Evolutionary conservation across 2,113 vertebrate species (phyloP), one percentile per base, ranked within the genome.

Genomic region (Gasterosteus aculeatus): DNA sequence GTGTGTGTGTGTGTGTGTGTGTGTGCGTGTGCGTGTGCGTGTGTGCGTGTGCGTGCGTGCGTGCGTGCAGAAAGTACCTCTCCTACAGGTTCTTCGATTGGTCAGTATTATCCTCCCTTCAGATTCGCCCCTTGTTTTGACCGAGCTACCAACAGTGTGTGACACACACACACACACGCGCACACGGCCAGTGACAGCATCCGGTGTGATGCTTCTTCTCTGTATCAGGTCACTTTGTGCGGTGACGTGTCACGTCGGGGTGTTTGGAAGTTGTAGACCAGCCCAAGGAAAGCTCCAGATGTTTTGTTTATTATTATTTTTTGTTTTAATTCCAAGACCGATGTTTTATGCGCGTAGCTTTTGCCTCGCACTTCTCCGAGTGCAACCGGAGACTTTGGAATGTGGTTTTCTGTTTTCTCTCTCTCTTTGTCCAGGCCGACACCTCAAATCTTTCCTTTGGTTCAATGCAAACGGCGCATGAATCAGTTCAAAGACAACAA

Each of bases 21-120:
- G n/a, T n/a, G n/a, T 22, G 65, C 14, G 31, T 33, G 68, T 29
- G 53, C 26, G 68, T n/a, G 19, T 33, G 41, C 18, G 46, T 51
- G 53, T 49, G 58, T 12, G 14, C 22, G 42, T 12, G 56, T n/a
- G 51, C 9, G 42, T n/a, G 66, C 39, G 77, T 7, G 46, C 14
- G 31, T 1, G 33, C 5, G 56, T 26, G 49, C 57, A 75, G 33
- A 69, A 69, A 74, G 82, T 73, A 80, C 79, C 70, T 85, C 80
- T 85, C 65, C 61, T 71, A 75, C 81, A 82, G 82, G 71, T 82
- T 78, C 72, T 75, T 73, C 38, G 74, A 84, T 75, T 62, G 79
- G 79, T 85, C 91, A 92, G 92, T 93, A 91, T 92, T 93, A 89
- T 74, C 84, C 72, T 65, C 75, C 65, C 77, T 76, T 66, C 42